phyloP scores from a whole-genome alignment of 2,797 vertebrate genomes.

The Pangasius macronema region DNA sequence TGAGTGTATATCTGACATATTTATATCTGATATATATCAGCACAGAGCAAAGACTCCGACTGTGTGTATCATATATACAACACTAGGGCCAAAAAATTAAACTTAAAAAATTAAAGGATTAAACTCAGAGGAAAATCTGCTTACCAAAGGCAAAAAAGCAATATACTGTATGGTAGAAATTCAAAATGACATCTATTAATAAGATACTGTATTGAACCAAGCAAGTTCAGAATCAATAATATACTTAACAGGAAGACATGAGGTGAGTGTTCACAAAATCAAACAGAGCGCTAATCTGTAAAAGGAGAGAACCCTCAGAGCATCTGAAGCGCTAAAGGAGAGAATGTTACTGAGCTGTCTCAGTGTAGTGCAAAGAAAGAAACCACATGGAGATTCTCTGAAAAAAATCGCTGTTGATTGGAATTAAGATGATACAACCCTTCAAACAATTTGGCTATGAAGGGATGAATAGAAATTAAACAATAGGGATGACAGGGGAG shows the following conservation, averaged over 20 bases:
- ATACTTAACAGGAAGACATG: neutral
- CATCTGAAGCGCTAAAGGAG: neutral
- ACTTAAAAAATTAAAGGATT: neutral
- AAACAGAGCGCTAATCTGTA: neutral
- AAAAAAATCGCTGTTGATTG: neutral
- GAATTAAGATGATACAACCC: neutral
- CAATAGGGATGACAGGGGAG: neutral
- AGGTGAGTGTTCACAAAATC: neutral
- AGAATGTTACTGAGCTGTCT: neutral
- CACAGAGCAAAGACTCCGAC: too few relatives aligned
- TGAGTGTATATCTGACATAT: too few relatives aligned
- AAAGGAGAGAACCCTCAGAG: neutral
- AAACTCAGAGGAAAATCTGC: neutral
- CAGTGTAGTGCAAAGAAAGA: neutral
- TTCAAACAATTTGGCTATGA: neutral
- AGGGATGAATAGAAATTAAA: neutral
- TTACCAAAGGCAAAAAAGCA: neutral
- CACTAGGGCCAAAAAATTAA: neutral
- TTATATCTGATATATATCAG: too few relatives aligned
- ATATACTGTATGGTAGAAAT: neutral
- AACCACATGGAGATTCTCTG: neutral
- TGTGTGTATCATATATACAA: neutral
- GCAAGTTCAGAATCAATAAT: too few relatives aligned
- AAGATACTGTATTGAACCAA: neutral
- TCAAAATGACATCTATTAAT: neutral